These are phyloP conservation scores for Hippolais icterina DNA, from an alignment of 2,113 vertebrate species.

Conservation along the genomic window DNA sequence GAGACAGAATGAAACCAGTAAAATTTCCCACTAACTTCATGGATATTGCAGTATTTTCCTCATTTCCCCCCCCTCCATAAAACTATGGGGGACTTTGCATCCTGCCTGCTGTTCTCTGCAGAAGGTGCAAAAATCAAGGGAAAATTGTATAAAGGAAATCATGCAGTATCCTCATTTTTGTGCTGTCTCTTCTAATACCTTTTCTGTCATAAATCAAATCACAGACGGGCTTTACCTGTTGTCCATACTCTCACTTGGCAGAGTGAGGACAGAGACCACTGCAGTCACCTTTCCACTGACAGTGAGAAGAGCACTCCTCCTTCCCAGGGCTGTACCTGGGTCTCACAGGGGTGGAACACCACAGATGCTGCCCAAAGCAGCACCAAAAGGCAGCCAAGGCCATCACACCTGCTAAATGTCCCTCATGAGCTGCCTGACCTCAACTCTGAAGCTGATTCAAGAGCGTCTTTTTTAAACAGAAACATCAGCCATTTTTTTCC, in stretches of 20 bases:
- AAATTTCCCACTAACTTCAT: neutral
- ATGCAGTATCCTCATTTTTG: neutral
- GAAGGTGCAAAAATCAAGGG: neutral
- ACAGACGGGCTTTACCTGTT: neutral
- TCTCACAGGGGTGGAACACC: accelerated
- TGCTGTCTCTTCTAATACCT: neutral
- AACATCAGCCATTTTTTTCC: neutral
- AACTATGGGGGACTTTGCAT: neutral
- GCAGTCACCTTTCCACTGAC: neutral
- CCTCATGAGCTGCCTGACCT: neutral
- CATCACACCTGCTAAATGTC: neutral
- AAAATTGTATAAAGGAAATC: neutral
- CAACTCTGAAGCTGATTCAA: neutral
- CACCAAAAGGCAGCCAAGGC: neutral
- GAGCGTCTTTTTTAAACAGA: neutral
- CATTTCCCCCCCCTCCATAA: neutral
- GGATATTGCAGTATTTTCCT: neutral
- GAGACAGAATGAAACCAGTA: neutral
- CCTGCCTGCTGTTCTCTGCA: neutral
- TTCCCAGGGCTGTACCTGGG: neutral
- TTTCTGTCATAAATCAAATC: neutral
- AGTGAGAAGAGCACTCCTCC: neutral
- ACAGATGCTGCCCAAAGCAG: neutral
- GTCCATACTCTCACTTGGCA: neutral
- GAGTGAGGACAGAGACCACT: neutral